Conservation (phyloP, 2,113 vertebrate genomes). For the Lycocorax pyrrhopterus region DNA sequence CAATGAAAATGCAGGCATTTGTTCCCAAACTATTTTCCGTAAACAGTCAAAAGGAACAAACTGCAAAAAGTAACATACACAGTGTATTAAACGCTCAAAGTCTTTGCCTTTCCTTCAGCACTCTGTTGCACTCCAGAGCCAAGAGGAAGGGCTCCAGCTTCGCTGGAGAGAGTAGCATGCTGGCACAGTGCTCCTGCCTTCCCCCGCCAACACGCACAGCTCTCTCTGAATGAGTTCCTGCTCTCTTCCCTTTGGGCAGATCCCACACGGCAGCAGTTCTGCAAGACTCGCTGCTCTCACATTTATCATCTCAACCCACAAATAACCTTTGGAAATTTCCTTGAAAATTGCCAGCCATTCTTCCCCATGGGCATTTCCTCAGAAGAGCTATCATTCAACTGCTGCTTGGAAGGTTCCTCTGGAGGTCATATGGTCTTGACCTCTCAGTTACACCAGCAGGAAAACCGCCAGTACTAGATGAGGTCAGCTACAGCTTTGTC, state of each 20-base stretch:
- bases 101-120: background rate
- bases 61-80: background rate
- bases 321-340: background rate
- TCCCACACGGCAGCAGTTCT: background rate
- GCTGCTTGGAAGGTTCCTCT: background rate
- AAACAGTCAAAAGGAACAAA: background rate
- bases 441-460: background rate
- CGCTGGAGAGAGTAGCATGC: background rate
- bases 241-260: background rate
- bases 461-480: background rate
- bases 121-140: background rate
- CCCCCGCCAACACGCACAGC: background rate
- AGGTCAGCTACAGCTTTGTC: background rate
- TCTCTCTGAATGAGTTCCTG: background rate
- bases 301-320: background rate
- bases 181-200: background rate
- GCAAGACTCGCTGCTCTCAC: background rate
- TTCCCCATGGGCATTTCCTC: background rate
- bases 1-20: background rate
- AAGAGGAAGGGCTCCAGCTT: background rate
- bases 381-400: background rate
- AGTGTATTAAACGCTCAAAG: rapidly evolving
- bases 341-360: background rate
- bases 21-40: background rate
- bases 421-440: background rate